Percentiles rank a stretch among this genome's conserved stretches.
Conservation (phyloP, 2,888 invertebrate species). For the Oscheius myriophilus region DNA sequence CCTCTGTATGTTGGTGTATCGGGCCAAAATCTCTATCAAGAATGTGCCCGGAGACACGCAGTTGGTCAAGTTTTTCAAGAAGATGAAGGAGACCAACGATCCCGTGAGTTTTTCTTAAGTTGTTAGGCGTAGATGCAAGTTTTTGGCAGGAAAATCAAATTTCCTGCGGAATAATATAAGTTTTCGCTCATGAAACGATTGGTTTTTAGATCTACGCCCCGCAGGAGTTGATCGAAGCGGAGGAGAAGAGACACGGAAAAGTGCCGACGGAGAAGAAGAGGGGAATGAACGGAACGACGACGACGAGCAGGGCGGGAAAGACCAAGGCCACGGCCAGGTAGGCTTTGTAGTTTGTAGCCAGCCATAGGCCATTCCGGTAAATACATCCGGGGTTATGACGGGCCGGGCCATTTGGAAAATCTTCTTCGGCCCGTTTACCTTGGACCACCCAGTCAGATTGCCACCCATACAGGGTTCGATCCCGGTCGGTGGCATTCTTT, state of each 20-base stretch:
- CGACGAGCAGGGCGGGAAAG: not conserved
- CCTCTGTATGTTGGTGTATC: constrained; percentile 44
- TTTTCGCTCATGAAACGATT: too few relatives aligned
- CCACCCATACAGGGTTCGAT: too few relatives aligned
- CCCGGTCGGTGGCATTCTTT: too few relatives aligned
- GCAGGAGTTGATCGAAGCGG: constrained; percentile 39
- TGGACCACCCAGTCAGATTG: too few relatives aligned
- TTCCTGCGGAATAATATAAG: too few relatives aligned
- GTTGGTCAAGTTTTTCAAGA: constrained; percentile 9
- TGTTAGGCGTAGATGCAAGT: not conserved
- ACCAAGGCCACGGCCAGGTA: too few relatives aligned
- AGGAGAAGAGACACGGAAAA: constrained; percentile 40
- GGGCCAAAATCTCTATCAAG: constrained; percentile 39
- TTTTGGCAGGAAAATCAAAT: not conserved
- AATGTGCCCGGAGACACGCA: constrained; percentile 23
- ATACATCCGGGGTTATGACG: too few relatives aligned
- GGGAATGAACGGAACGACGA: not conserved
- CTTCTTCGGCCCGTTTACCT: too few relatives aligned
- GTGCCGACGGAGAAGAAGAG: constrained; percentile 10
- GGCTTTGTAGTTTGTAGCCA: too few relatives aligned
- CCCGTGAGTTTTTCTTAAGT: constrained; percentile 6
- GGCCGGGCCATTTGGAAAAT: too few relatives aligned
- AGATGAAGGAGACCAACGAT: constrained; percentile 3
- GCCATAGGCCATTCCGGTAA: too few relatives aligned
- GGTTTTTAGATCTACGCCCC: constrained; percentile 37